Evolutionary conservation across 2,113 vertebrate genomes (phyloP).

Genomic region (Piliocolobus tephrosceles): DNA sequence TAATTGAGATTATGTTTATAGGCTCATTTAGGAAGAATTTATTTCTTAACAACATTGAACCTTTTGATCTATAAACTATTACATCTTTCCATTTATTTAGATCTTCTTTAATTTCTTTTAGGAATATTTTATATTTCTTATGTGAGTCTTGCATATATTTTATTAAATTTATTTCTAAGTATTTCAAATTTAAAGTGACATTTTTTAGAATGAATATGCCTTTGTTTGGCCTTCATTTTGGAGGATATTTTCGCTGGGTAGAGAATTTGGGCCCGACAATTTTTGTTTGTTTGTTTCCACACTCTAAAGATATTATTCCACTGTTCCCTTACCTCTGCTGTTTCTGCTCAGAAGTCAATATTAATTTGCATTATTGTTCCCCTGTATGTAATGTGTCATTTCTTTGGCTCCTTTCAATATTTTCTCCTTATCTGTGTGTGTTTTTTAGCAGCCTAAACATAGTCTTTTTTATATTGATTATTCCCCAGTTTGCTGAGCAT

Average conservation of each 20-base stretch:
- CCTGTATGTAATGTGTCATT: not conserved
- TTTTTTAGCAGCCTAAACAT: not conserved
- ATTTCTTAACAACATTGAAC: not conserved
- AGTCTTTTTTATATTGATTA: not conserved
- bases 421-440: not conserved
- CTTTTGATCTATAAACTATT: not conserved
- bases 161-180: not conserved
- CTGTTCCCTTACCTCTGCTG: not conserved
- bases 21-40: not conserved
- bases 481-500: conserved; percentile 4
- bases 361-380: not conserved
- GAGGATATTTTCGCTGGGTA: not conserved
- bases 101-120: not conserved
- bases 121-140: not conserved
- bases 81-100: not conserved
- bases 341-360: not conserved
- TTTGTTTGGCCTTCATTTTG: not conserved
- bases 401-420: not conserved
- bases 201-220: not conserved
- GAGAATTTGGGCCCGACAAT: not conserved
- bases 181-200: not conserved
- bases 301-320: not conserved
- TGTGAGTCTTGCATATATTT: not conserved
- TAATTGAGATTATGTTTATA: not conserved
- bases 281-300: not conserved